phyloP scores from a whole-genome alignment of 2,797 vertebrate species.

The Hypotaenidia philippensis region DNA sequence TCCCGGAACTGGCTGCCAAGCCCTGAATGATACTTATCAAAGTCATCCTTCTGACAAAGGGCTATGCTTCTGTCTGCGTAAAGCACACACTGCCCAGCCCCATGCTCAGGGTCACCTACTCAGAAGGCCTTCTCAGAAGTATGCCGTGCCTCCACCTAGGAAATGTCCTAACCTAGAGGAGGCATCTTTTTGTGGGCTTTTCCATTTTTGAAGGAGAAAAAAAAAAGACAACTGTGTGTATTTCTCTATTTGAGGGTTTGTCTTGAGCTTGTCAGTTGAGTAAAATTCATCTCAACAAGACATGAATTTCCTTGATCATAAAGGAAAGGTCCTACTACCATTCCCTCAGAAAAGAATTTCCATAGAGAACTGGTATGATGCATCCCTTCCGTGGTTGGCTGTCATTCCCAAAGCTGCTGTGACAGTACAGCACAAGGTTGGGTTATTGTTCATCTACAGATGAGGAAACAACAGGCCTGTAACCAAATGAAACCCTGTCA shows the following conservation, averaged over 20 bases:
- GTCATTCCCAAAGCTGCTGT: background rate
- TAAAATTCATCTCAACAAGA: background rate
- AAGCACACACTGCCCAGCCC: background rate
- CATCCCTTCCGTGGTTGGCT: background rate
- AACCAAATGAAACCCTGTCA: background rate
- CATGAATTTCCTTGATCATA: background rate
- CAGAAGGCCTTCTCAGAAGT: background rate
- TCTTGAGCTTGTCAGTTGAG: background rate
- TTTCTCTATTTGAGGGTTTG: background rate
- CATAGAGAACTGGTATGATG: background rate
- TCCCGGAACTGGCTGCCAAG: background rate
- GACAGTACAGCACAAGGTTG: background rate
- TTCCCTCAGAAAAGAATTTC: background rate
- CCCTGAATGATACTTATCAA: background rate
- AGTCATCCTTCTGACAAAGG: background rate
- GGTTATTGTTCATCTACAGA: background rate
- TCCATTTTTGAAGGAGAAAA: background rate
- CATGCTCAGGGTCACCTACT: background rate
- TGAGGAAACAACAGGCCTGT: background rate
- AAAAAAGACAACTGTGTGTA: too few relatives aligned
- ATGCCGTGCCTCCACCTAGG: background rate
- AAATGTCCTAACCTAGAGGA: background rate
- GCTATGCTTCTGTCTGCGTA: background rate
- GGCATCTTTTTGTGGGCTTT: background rate
- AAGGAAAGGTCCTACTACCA: background rate